These are phyloP conservation scores for Amitus sp. DNA, from an alignment of 2,888 invertebrate genomes.

Conservation along the genomic window DNA sequence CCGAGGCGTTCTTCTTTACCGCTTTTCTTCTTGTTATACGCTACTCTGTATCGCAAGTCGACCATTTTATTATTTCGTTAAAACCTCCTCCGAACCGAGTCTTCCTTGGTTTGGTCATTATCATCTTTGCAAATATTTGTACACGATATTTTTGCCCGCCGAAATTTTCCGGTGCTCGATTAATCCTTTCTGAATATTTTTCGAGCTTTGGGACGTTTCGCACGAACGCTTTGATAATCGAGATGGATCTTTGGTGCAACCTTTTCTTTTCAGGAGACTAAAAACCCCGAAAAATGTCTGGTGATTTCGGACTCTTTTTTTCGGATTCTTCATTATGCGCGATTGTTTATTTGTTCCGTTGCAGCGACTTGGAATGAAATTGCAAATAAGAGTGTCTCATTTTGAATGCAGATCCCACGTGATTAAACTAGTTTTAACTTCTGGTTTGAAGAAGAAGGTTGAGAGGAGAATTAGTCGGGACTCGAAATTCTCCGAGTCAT, in stretches of 20 bases:
- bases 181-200: background rate
- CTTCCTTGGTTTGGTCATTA: slow-evolving; percentile 38
- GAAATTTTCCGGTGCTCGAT: background rate
- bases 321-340: slow-evolving; percentile 14
- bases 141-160: background rate
- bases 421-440: slow-evolving; percentile 22
- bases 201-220: slow-evolving; percentile 3
- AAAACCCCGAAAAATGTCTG: slow-evolving; percentile 55
- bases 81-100: slow-evolving; percentile 8
- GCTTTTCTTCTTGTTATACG: slow-evolving; percentile 21
- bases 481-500: background rate
- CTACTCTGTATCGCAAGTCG: slow-evolving; percentile 6
- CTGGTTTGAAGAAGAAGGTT: slow-evolving; percentile 29
- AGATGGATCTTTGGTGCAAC: slow-evolving; percentile 55
- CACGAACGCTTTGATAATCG: slow-evolving; percentile 49
- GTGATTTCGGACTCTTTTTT: slow-evolving; percentile 48
- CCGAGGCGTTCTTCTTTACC: slow-evolving; percentile 17
- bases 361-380: slow-evolving; percentile 13
- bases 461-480: slow-evolving; percentile 2
- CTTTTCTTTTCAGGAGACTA: slow-evolving; percentile 54
- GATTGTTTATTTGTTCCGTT: slow-evolving; percentile 15
- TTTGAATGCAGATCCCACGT: slow-evolving; percentile 31
- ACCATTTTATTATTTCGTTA: slow-evolving; percentile 11
- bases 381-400: slow-evolving; percentile 30
- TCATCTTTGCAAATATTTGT: slow-evolving; percentile 35